Conservation (phyloP, 2,797 vertebrate genomes). For the Mormyrus hasselquistii region DNA sequence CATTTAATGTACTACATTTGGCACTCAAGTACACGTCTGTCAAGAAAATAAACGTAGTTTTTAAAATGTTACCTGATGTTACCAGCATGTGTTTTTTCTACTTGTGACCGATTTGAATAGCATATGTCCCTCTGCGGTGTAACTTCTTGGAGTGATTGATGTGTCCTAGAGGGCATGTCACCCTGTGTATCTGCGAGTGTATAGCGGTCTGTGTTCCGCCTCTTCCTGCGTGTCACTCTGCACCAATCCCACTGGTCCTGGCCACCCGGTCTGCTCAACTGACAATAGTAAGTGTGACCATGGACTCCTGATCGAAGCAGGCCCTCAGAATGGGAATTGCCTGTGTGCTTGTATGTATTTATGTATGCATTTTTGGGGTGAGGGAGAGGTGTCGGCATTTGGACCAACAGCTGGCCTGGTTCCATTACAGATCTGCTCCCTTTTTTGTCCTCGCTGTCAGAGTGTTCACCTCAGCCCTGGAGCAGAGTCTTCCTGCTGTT, state of each 20-base stretch:
- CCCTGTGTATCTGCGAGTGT: constrained; percentile 9
- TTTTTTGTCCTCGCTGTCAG: constrained; percentile 41
- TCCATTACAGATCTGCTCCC: constrained; percentile 43
- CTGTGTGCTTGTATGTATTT: background rate
- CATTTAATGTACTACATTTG: background rate
- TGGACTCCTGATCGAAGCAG: constrained; percentile 19
- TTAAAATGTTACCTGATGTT: background rate
- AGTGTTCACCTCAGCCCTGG: constrained; percentile 36
- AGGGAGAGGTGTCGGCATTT: constrained; percentile 43
- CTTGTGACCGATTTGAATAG: background rate
- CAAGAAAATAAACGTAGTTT: background rate
- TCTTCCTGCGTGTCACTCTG: background rate
- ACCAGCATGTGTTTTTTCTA: background rate
- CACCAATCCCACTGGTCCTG: constrained; percentile 38
- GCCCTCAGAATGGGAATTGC: constrained; percentile 2
- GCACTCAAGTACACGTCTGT: background rate
- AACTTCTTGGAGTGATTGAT: background rate
- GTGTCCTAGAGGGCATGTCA: constrained; percentile 20
- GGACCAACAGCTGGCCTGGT: constrained; percentile 55
- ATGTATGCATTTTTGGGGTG: background rate
- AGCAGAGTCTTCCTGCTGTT: constrained; percentile 55
- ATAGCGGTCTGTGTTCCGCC: background rate
- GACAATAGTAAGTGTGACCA: constrained; percentile 37
- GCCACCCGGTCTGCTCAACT: constrained; percentile 25
- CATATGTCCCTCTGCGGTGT: background rate